Conservation (phyloP, 2,797 vertebrate species). For the Scarus forsteni region DNA sequence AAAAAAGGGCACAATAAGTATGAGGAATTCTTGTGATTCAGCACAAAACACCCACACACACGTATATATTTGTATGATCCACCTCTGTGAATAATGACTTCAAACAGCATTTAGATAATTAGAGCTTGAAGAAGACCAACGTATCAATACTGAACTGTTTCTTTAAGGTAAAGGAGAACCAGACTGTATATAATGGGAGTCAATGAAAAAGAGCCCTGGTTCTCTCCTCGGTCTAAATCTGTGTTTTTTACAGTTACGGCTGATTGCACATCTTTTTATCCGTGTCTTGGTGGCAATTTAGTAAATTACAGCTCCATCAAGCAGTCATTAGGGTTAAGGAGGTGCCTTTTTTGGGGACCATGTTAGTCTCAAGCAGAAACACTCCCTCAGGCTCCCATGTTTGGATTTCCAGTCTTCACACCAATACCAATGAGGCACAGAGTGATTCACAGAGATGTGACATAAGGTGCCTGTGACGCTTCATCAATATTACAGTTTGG, state of each 20-base stretch:
- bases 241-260: neutral
- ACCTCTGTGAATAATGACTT: no score
- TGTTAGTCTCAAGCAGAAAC: neutral
- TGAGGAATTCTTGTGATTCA: no score
- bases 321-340: slow-evolving; percentile 23
- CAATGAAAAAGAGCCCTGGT: slow-evolving; percentile 1
- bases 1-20: no score
- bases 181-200: neutral
- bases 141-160: no score
- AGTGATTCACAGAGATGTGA: slow-evolving; percentile 22
- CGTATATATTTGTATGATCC: no score
- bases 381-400: slow-evolving; percentile 11
- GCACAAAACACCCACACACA: no score
- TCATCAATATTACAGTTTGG: slow-evolving; percentile 23
- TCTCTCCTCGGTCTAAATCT: neutral
- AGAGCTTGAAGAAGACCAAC: no score
- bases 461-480: slow-evolving; percentile 24
- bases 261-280: slow-evolving; percentile 11
- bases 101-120: no score
- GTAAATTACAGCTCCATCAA: slow-evolving; percentile 21
- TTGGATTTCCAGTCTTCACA: slow-evolving; percentile 17
- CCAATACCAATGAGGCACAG: slow-evolving; percentile 12
- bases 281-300: slow-evolving; percentile 11
- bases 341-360: slow-evolving; percentile 4
- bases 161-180: neutral